A percentile compares a stretch with the other conserved stretches of the same genome.
These are phyloP conservation scores for Grapholita molesta DNA, from an alignment of 1,140 invertebrate genomes.

Conservation along the genomic window DNA sequence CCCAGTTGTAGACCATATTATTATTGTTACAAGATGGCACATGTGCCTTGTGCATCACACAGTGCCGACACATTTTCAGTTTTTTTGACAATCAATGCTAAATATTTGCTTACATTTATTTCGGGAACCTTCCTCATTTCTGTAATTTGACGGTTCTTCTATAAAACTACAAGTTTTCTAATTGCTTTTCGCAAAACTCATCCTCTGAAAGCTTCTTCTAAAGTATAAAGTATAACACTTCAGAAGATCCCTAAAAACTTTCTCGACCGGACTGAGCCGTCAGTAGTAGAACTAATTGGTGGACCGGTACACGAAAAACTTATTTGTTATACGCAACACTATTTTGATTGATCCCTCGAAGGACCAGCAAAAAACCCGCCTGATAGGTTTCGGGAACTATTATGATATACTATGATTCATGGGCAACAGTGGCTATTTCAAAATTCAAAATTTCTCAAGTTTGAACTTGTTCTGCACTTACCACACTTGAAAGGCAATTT, in stretches of 20 bases:
- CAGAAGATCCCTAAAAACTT: neutral
- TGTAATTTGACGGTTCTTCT: too few species aligned
- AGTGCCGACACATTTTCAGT: neutral
- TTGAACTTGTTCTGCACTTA: too few species aligned
- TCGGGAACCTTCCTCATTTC: too few species aligned
- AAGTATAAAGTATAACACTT: neutral
- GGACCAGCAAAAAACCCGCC: constrained; percentile 9
- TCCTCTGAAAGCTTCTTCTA: neutral
- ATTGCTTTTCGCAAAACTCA: neutral
- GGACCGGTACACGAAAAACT: constrained; percentile 66
- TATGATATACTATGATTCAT: too few species aligned
- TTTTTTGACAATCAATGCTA: too few species aligned
- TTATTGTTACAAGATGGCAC: neutral
- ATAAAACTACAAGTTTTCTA: too few species aligned
- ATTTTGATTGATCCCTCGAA: constrained; percentile 59
- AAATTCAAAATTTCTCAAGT: too few species aligned
- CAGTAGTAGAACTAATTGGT: constrained; percentile 74
- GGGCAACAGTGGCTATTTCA: too few species aligned
- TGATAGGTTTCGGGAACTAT: constrained; percentile 4
- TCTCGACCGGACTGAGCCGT: constrained; percentile 58
- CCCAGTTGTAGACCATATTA: neutral
- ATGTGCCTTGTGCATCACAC: neutral
- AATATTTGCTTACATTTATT: too few species aligned
- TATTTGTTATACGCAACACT: constrained; percentile 69
- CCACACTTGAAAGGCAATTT: too few species aligned